Conservation (phyloP, 2,797 vertebrate species). For the Telmatherina bonti region DNA sequence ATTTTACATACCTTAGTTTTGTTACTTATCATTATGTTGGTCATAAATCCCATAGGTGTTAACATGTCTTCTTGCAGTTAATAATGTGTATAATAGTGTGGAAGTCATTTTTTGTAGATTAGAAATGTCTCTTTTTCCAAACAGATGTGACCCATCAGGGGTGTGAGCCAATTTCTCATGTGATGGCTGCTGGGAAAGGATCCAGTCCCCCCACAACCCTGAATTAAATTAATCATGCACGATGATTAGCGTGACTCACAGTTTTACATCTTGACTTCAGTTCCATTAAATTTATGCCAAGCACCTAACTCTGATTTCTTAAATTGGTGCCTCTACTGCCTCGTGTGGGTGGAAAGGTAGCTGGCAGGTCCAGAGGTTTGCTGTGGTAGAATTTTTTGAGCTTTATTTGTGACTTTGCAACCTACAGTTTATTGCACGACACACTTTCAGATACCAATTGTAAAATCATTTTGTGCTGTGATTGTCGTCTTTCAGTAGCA, state of each 20-base stretch:
- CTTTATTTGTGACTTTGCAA: background rate
- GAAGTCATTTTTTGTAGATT: too few species aligned
- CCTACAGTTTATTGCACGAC: background rate
- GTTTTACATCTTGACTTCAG: background rate
- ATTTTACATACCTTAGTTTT: background rate
- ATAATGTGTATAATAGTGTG: background rate
- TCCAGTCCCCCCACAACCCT: too few species aligned
- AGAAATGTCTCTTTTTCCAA: background rate
- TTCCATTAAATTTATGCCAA: background rate
- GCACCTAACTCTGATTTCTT: background rate
- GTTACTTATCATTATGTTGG: background rate
- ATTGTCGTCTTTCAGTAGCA: background rate
- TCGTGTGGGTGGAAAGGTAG: background rate
- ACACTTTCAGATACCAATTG: background rate
- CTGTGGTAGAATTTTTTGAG: background rate
- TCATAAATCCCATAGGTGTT: background rate
- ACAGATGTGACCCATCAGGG: too few species aligned
- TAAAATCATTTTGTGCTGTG: background rate
- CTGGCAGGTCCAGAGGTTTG: background rate
- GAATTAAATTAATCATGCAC: too few species aligned
- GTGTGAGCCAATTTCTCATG: background rate
- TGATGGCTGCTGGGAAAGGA: background rate
- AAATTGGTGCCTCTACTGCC: background rate
- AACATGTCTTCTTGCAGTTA: background rate
- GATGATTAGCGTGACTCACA: too few species aligned